Conservation (phyloP, 2,113 vertebrate genomes). For the Vulpes ferrilata region DNA sequence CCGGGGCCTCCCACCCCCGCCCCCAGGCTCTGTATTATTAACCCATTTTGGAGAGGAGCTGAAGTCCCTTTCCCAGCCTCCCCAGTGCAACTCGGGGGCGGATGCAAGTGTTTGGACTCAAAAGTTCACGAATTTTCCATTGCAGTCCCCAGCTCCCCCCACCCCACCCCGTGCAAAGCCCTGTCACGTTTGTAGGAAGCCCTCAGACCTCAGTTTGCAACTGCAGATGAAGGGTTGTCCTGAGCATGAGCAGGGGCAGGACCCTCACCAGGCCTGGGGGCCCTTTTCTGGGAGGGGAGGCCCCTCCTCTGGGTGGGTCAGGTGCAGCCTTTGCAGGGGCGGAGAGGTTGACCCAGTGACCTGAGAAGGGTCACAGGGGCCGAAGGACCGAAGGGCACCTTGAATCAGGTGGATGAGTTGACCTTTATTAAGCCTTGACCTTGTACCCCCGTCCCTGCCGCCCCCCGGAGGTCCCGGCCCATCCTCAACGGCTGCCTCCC, state of each 20-base stretch:
- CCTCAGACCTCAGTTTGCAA: not conserved
- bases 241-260: not conserved
- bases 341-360: not conserved
- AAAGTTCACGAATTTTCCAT: not conserved
- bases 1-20: not conserved
- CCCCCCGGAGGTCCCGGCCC: not conserved
- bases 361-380: not conserved
- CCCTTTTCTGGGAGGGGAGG: not conserved
- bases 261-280: not conserved
- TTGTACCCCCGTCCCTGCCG: fast-evolving
- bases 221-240: not conserved
- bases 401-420: not conserved
- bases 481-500: not conserved
- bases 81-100: not conserved
- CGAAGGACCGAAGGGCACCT: not conserved
- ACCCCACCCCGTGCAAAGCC: fast-evolving
- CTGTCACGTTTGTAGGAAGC: not conserved
- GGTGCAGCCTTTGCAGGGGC: not conserved
- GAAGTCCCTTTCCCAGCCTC: not conserved
- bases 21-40: not conserved
- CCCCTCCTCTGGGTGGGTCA: not conserved
- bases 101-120: not conserved
- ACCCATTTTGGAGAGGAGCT: not conserved
- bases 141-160: fast-evolving
- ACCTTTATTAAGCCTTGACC: slow-evolving; percentile 59